Evolutionary conservation across 2,113 vertebrate genomes (phyloP).

Genomic region (Nothoprocta perdicaria): DNA sequence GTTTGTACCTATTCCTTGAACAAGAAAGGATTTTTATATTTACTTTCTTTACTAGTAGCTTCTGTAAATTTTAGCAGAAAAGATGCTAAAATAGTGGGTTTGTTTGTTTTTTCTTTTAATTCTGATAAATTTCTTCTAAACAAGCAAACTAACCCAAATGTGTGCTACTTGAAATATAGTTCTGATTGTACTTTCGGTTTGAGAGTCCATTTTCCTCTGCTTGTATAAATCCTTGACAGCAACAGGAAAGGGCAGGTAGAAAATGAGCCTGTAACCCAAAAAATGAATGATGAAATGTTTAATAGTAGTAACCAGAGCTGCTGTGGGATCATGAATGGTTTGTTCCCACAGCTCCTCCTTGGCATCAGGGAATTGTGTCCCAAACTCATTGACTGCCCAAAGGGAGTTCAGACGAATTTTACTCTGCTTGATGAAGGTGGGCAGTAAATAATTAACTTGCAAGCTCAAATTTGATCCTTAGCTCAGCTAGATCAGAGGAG

Average conservation of each 20-base stretch:
- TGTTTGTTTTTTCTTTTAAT: too few relatives aligned
- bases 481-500: background rate
- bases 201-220: background rate
- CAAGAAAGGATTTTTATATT: background rate
- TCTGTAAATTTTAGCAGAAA: background rate
- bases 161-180: background rate
- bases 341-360: background rate
- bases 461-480: background rate
- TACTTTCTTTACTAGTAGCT: background rate
- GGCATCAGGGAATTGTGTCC: background rate
- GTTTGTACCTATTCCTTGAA: background rate
- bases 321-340: background rate
- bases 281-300: background rate
- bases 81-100: background rate
- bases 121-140: too few relatives aligned
- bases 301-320: background rate
- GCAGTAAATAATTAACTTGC: conserved; percentile 75
- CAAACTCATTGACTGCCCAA: background rate
- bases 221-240: background rate
- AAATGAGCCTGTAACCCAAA: too few relatives aligned
- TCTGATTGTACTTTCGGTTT: background rate
- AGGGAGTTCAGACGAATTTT: conserved; percentile 61
- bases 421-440: conserved; percentile 55
- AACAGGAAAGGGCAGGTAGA: background rate
- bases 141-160: too few relatives aligned